phyloP scores from a whole-genome alignment of 1,140 invertebrate genomes.

The Drosophila arizonae region DNA sequence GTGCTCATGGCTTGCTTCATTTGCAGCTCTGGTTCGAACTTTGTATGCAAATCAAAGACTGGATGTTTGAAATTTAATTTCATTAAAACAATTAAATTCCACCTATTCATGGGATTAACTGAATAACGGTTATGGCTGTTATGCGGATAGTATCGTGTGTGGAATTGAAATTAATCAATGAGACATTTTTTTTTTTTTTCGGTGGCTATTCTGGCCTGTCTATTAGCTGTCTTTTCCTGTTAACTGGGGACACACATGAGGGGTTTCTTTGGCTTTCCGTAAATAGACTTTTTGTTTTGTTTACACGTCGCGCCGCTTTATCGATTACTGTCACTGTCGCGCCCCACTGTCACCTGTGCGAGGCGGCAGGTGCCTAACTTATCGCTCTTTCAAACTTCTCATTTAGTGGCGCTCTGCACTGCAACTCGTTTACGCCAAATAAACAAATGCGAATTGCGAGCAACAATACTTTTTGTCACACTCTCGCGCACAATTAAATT shows the following conservation, averaged over 20 bases:
- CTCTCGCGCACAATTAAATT: conserved; percentile 60
- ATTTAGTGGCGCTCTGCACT: conserved; percentile 27
- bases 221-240: conserved; percentile 1
- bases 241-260: conserved; percentile 11
- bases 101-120: conserved; percentile 15
- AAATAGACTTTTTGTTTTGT: conserved; percentile 39
- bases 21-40: background rate
- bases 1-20: background rate
- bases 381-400: conserved; percentile 11
- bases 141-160: too few species aligned
- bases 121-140: background rate
- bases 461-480: conserved; percentile 56
- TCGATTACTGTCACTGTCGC: conserved; percentile 30
- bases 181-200: too few species aligned
- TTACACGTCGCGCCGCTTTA: conserved; percentile 34
- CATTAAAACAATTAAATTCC: conserved; percentile 11
- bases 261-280: conserved; percentile 37
- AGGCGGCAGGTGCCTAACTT: background rate
- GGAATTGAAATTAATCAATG: too few species aligned
- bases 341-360: background rate
- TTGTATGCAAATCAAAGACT: background rate
- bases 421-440: conserved; percentile 52
- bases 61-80: conserved; percentile 8
- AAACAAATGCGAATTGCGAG: conserved; percentile 46
- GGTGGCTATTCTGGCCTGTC: too few species aligned